phyloP scores from a whole-genome alignment of 2,797 vertebrate genomes.

The Thripadectes ignobilis region DNA sequence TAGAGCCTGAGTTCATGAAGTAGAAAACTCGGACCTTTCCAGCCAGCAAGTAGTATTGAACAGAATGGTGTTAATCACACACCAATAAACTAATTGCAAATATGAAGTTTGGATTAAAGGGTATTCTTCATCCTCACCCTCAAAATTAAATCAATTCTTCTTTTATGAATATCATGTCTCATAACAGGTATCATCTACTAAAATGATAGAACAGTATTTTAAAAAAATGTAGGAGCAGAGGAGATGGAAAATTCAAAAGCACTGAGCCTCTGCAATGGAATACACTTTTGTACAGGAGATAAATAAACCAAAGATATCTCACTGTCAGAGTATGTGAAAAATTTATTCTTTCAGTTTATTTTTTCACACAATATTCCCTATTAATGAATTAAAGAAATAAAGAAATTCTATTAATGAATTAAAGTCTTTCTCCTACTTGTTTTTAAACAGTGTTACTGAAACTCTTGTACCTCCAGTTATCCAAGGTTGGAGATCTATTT shows the following conservation, averaged over 20 bases:
- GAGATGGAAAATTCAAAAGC: slow-evolving; percentile 3
- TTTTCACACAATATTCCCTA: background rate
- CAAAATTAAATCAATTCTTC: background rate
- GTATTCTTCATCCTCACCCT: background rate
- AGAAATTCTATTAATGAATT: background rate
- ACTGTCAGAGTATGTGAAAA: slow-evolving; percentile 8
- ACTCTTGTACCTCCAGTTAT: background rate
- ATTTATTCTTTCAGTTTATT: background rate
- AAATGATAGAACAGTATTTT: background rate
- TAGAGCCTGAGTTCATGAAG: background rate
- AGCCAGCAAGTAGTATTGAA: background rate
- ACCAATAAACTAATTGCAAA: background rate
- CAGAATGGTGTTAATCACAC: background rate
- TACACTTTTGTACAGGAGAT: background rate
- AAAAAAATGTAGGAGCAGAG: background rate
- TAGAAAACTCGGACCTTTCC: background rate
- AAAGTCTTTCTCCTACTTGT: background rate
- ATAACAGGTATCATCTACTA: background rate
- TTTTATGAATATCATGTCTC: background rate
- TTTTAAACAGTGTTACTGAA: background rate
- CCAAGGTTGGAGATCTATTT: background rate
- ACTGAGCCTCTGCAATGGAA: background rate
- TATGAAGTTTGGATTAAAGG: background rate
- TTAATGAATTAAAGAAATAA: background rate
- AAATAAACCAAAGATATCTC: background rate